Base-by-base conservation (phyloP, 2,113 vertebrate genomes). In the Neodontobutis hainanensis region DNA sequence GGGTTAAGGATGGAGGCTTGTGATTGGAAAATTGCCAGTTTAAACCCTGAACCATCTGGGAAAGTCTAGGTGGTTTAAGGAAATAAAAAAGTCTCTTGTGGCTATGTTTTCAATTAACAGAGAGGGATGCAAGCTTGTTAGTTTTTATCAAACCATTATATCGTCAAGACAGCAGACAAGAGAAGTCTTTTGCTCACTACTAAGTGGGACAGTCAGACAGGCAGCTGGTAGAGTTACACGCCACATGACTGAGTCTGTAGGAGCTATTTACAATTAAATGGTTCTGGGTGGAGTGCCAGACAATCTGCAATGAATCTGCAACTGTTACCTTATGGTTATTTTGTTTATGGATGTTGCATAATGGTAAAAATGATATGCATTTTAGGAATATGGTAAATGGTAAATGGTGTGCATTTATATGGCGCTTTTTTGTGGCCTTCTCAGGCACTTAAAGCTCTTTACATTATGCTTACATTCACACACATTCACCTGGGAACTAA, bases 1-100 rank as follows among this genome's bases (percentile, higher is more conserved):
- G 63, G 69, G 81, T 83, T 79, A 83, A 68, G 61, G 68, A 71
- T 78, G 75, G 73, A 75, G 77, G 62, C 50, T 19, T 65, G 59
- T 63, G 45, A 65, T 56, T 75, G 82, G 82, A 83, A 59, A 19
- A 52, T 50, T 76, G 71, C 87, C 84, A 83, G 60, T 66, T 78
- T 47, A 80, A 88, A 82, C 71, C 73, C 53, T 36, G 42, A 36
- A 66, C 65, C 87, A 86, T 76, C 73, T 77, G 78, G 74, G 78
- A 61, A 65, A 75, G 60, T 67, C 38, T 80, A 76, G 73, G 82
- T 70, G 70, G 76, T 62, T 77, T 71, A 38, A 44, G 71, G 68
- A 72, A 84, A 73, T 83, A 75, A 72, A 27, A 67, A 68, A 36
- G 42, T 74, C 59, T 78, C 66, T 80, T 67, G 46, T 55, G 53